Percentiles rank a stretch among this genome's conserved stretches.
phyloP scores from a whole-genome alignment of 1,140 invertebrate species.

The Meteorus sp. region DNA sequence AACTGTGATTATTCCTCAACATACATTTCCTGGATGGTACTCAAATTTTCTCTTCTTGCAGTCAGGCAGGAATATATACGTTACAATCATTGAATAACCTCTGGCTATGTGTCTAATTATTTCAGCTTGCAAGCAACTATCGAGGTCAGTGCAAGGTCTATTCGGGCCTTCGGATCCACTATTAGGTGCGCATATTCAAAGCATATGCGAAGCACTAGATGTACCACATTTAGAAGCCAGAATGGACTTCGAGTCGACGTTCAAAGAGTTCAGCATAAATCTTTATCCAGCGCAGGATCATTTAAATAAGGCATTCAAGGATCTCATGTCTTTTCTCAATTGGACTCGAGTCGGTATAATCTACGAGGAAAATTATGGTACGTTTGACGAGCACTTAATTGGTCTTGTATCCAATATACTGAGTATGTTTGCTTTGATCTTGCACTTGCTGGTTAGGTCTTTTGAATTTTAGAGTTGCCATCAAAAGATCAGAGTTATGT shows the following conservation, averaged over 20 bases:
- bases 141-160: conserved; percentile 82
- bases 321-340: conserved; percentile 85
- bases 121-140: conserved; percentile 84
- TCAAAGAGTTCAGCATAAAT: conserved; percentile 85
- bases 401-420: not conserved
- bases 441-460: too few species aligned
- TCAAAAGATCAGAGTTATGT: too few species aligned
- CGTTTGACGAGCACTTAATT: conserved; percentile 37
- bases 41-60: not conserved
- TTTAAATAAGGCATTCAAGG: conserved; percentile 82
- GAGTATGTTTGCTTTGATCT: conserved; percentile 8
- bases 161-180: conserved; percentile 85
- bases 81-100: conserved; percentile 8
- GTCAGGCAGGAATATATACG: not conserved
- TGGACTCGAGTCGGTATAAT: conserved; percentile 93
- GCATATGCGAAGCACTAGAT: conserved; percentile 85
- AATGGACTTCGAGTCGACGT: conserved; percentile 68
- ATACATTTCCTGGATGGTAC: too few species aligned
- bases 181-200: conserved; percentile 83
- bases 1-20: too few species aligned
- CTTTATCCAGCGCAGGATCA: conserved; percentile 83
- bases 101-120: conserved; percentile 26
- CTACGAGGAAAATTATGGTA: conserved; percentile 87
- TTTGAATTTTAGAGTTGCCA: not conserved
- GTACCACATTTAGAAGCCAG: conserved; percentile 86